phyloP scores from a whole-genome alignment of 1,140 invertebrate genomes.

The Cepaea nemoralis region DNA sequence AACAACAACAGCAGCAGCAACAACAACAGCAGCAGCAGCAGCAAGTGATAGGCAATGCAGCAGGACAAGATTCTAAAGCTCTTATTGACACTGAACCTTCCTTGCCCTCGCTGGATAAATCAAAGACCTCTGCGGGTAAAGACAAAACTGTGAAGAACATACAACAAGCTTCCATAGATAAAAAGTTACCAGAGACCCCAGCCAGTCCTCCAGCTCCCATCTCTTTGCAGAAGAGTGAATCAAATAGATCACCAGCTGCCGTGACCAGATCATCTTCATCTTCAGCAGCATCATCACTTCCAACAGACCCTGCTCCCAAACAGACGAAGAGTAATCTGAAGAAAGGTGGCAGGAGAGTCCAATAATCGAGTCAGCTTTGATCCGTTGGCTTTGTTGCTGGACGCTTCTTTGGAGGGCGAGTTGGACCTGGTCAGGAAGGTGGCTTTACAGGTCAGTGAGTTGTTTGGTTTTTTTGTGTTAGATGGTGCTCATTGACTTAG shows the following conservation, averaged over 20 bases:
- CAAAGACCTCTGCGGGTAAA: background rate
- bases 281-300: background rate
- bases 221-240: background rate
- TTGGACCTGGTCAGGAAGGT: slow-evolving; percentile 96
- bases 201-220: background rate
- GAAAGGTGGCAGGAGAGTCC: slow-evolving; percentile 44
- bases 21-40: slow-evolving; percentile 25
- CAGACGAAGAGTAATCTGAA: slow-evolving; percentile 65
- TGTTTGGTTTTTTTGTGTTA: background rate
- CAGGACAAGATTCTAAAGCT: background rate
- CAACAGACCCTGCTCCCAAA: slow-evolving; percentile 5
- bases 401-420: slow-evolving; percentile 98
- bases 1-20: slow-evolving; percentile 25
- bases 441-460: slow-evolving; percentile 84
- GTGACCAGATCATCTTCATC: background rate
- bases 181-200: background rate
- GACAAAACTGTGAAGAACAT: background rate
- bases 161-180: background rate
- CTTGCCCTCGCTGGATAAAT: background rate
- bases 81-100: background rate
- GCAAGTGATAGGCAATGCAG: background rate
- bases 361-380: slow-evolving; percentile 90
- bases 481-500: too few relatives aligned
- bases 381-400: slow-evolving; percentile 92
- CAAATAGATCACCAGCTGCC: background rate